phyloP scores from a whole-genome alignment of 1,140 invertebrate species.

The Arion vulgaris region DNA sequence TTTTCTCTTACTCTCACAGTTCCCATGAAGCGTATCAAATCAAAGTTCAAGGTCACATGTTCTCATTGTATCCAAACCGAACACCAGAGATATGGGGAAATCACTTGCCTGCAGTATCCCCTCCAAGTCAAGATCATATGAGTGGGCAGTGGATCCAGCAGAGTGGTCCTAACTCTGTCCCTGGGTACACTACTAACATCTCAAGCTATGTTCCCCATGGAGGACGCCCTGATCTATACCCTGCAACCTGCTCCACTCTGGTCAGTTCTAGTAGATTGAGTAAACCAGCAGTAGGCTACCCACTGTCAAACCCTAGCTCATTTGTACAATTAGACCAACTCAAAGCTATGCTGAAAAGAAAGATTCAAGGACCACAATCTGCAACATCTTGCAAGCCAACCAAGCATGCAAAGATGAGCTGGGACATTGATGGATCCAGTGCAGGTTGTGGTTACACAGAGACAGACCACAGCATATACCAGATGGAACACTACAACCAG shows the following conservation, averaged over 20 bases:
- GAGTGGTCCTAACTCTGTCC: slow-evolving; percentile 12
- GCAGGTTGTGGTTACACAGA: slow-evolving; percentile 21
- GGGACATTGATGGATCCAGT: slow-evolving; percentile 34
- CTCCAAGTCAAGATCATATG: slow-evolving; percentile 12
- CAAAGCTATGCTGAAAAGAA: slow-evolving; percentile 60
- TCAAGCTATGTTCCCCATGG: not conserved
- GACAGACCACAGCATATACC: slow-evolving; percentile 16
- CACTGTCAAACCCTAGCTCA: slow-evolving; percentile 19
- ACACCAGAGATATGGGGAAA: slow-evolving; percentile 55
- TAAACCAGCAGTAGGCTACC: not conserved
- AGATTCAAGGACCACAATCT: slow-evolving; percentile 55
- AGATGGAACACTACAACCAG: slow-evolving; percentile 14
- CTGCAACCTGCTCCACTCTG: slow-evolving; percentile 38
- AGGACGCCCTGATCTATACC: slow-evolving; percentile 8
- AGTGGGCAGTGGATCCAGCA: slow-evolving; percentile 27
- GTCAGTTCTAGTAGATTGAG: slow-evolving; percentile 45
- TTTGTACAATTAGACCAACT: slow-evolving; percentile 59
- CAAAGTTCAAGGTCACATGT: slow-evolving; percentile 64
- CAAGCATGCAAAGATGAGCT: slow-evolving; percentile 55
- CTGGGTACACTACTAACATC: slow-evolving; percentile 10
- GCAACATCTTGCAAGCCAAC: slow-evolving; percentile 53
- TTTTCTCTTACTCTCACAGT: too few species aligned
- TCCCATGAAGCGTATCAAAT: slow-evolving; percentile 66
- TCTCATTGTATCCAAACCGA: slow-evolving; percentile 60
- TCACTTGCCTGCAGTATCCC: slow-evolving; percentile 12